Evolutionary conservation across 1,140 invertebrate species (phyloP).

Genomic region (Physella acuta): DNA sequence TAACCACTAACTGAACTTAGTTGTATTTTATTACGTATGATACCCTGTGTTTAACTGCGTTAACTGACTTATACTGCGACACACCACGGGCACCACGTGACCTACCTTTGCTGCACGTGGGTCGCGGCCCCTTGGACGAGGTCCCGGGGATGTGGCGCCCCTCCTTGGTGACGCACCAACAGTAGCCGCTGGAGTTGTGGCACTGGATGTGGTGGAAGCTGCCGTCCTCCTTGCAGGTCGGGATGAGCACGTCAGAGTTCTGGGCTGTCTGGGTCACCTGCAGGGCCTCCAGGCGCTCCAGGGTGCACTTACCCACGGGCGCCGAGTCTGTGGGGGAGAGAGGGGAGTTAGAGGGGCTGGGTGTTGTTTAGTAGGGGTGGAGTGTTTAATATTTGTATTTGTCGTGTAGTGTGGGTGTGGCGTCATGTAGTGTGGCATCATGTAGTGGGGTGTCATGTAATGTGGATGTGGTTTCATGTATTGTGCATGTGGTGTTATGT

Average conservation of each 20-base stretch:
- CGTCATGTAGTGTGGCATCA: no score
- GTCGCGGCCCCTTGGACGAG: conserved; percentile 69
- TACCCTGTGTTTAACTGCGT: no score
- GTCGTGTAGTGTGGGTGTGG: no score
- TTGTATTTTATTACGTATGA: no score
- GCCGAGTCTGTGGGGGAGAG: conserved; percentile 17
- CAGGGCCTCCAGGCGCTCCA: conserved; percentile 40
- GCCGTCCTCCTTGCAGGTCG: conserved; percentile 76
- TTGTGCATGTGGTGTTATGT: no score
- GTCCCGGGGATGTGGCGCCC: conserved; percentile 78
- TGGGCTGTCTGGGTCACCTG: conserved; percentile 33
- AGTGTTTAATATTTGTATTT: no score
- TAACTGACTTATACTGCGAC: no score
- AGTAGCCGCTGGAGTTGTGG: conserved; percentile 73
- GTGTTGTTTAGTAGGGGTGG: no score
- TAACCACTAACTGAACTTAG: no score
- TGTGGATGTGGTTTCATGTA: no score
- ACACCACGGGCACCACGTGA: no score
- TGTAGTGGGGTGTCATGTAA: no score
- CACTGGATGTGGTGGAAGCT: conserved; percentile 83
- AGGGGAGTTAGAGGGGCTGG: neutral
- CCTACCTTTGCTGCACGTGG: conserved; percentile 74
- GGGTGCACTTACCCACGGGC: conserved; percentile 33
- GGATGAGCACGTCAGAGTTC: conserved; percentile 58
- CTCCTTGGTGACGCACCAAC: conserved; percentile 81